phyloP scores from a whole-genome alignment of 2,888 invertebrate species.

The Baccha elongata region DNA sequence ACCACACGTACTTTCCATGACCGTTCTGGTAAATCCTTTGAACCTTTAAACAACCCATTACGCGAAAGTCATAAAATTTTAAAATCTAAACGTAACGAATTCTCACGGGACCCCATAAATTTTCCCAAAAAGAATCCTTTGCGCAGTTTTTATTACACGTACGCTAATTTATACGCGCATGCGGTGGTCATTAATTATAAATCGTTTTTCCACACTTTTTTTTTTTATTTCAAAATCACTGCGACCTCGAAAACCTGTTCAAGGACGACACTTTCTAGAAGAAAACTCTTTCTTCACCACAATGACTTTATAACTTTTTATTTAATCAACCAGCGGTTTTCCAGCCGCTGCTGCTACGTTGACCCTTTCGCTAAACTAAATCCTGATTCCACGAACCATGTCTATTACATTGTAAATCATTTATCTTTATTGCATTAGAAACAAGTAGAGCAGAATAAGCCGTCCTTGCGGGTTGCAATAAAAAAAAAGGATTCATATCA shows the following conservation, averaged over 20 bases:
- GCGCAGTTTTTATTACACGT: constrained; percentile 56
- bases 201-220: constrained; percentile 55
- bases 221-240: too few species aligned
- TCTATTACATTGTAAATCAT: constrained; percentile 70
- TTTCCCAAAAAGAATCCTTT: constrained; percentile 41
- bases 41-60: constrained; percentile 40
- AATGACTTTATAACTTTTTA: constrained; percentile 73
- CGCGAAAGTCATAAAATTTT: constrained; percentile 58
- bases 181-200: constrained; percentile 62
- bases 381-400: constrained; percentile 34
- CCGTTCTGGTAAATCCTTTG: constrained; percentile 42
- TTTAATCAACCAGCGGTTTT: constrained; percentile 66
- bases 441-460: constrained; percentile 63
- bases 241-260: constrained; percentile 61
- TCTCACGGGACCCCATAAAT: constrained; percentile 72
- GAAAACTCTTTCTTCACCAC: constrained; percentile 31
- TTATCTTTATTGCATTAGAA: constrained; percentile 62
- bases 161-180: constrained; percentile 46
- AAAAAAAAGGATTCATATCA: constrained; percentile 29
- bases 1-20: constrained; percentile 39
- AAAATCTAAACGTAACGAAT: constrained; percentile 59
- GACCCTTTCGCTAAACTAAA: constrained; percentile 38
- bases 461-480: background rate
- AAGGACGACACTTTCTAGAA: constrained; percentile 19
- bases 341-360: constrained; percentile 12